Conservation (phyloP, 1,140 invertebrate species). For the Pseudoatta argentina region DNA sequence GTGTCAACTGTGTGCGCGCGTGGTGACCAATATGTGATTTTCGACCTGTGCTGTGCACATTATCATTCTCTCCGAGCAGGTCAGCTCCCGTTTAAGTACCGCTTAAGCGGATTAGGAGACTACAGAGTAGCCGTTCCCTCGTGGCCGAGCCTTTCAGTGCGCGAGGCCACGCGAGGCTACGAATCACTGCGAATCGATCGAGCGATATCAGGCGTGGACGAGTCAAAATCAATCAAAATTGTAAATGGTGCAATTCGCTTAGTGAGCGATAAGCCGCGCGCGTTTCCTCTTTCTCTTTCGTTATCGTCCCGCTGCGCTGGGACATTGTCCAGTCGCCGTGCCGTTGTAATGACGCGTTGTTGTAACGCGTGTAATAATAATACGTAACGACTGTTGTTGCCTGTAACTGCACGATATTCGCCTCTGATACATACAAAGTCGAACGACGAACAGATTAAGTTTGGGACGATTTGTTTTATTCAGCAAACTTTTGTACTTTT, state of each 20-base stretch:
- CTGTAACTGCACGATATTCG: neutral
- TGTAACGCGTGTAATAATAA: neutral
- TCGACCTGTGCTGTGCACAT: neutral
- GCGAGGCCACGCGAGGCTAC: neutral
- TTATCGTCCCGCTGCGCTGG: neutral
- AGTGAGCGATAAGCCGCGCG: conserved; percentile 4
- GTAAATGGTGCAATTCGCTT: neutral
- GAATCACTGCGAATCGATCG: conserved; percentile 39
- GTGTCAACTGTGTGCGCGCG: conserved; percentile 31
- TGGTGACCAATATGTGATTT: conserved; percentile 56
- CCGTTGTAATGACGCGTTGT: too few relatives aligned
- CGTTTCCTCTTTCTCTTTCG: neutral
- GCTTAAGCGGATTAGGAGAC: neutral
- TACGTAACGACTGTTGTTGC: neutral
- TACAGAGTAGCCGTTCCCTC: neutral
- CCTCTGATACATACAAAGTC: neutral
- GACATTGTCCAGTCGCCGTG: too few relatives aligned
- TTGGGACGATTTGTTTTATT: neutral
- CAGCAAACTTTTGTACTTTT: neutral
- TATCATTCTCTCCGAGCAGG: neutral
- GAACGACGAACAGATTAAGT: neutral
- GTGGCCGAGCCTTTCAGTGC: neutral
- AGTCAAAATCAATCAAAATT: conserved; percentile 26
- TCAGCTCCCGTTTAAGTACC: neutral
- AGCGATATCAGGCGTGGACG: neutral